Conservation (phyloP, 2,113 vertebrate species). For the Microcebus jonahi region DNA sequence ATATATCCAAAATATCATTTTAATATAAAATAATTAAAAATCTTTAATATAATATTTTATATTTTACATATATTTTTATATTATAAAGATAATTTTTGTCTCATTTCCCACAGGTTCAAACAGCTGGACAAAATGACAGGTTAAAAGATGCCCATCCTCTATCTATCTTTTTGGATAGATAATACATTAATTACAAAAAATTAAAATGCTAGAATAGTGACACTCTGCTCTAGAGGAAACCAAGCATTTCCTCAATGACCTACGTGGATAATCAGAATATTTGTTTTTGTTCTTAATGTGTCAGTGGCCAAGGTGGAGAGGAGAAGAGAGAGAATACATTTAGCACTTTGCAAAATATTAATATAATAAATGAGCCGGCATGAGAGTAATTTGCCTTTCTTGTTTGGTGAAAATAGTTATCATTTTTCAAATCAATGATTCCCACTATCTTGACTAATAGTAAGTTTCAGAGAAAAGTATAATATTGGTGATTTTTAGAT, state of each 20-base stretch:
- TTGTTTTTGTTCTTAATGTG: background rate
- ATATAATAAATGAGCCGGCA: background rate
- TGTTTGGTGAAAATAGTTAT: constrained; percentile 7
- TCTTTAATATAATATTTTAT: background rate
- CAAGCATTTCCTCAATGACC: background rate
- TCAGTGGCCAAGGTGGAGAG: background rate
- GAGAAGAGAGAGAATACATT: background rate
- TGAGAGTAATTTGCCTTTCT: constrained; percentile 27
- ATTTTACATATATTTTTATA: background rate
- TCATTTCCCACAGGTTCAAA: background rate
- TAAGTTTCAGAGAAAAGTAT: constrained; percentile 4
- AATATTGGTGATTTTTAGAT: background rate
- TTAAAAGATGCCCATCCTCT: background rate
- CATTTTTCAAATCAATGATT: constrained; percentile 53
- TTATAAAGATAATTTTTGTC: background rate
- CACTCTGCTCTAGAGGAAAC: background rate
- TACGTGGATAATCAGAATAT: background rate
- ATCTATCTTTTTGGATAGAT: background rate
- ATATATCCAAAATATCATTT: background rate
- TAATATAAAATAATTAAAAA: background rate
- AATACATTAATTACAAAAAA: background rate
- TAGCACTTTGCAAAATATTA: background rate
- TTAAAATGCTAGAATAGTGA: background rate
- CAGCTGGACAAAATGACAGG: background rate
- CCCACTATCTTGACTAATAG: background rate